Evolutionary conservation across 2,888 invertebrate species (phyloP).

Genomic region (Drosophila niveifrons): DNA sequence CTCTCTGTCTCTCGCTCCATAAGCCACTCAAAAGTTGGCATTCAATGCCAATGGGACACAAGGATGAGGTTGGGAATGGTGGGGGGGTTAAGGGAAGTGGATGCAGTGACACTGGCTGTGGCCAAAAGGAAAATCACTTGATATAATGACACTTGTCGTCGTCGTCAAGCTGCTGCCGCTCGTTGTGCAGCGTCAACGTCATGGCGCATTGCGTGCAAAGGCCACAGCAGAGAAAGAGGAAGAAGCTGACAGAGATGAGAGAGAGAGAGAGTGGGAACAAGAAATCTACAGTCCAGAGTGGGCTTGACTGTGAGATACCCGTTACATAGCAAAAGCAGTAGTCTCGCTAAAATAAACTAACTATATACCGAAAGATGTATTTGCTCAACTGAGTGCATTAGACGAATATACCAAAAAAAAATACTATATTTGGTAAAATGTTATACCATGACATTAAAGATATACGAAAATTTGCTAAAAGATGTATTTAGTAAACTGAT

Average conservation of each 20-base stretch:
- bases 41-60: conserved; percentile 56
- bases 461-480: too few relatives aligned
- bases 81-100: conserved; percentile 7
- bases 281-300: too few relatives aligned
- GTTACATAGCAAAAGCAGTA: too few relatives aligned
- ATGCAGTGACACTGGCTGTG: conserved; percentile 43
- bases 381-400: too few relatives aligned
- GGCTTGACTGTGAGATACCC: too few relatives aligned
- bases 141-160: conserved; percentile 79
- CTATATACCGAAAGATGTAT: too few relatives aligned
- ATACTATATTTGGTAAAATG: too few relatives aligned
- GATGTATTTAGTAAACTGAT: too few relatives aligned
- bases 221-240: not conserved
- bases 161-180: conserved; percentile 13
- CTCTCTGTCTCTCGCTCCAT: conserved; percentile 19
- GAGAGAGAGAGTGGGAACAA: not conserved
- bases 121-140: conserved; percentile 77
- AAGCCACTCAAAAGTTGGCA: conserved; percentile 79
- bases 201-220: conserved; percentile 60
- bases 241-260: too few relatives aligned
- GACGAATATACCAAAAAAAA: too few relatives aligned
- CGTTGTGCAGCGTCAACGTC: conserved; percentile 31
- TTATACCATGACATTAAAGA: too few relatives aligned
- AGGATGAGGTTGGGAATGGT: conserved; percentile 17
- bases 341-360: too few relatives aligned